Evolutionary conservation across 2,888 invertebrate genomes (phyloP), one percentile per base, ranked within the genome.

Genomic region (Habrosyne pyritoides): DNA sequence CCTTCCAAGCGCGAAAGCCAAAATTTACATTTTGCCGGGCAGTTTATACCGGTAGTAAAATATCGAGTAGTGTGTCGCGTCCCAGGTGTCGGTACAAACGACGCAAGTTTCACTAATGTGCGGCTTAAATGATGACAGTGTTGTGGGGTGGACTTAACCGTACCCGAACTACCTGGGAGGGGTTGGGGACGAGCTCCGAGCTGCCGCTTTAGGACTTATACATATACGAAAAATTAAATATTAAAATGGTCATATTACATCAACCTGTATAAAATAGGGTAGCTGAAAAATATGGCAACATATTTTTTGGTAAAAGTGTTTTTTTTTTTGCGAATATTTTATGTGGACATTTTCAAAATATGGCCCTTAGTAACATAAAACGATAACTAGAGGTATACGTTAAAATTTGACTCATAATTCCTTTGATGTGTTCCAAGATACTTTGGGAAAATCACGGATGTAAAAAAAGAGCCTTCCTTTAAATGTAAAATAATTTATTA

Each of bases 111-210:
- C 79, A 73, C 87, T 89, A 91, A 91, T 91, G 87, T 90, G 84
- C 81, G 88, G 89, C 89, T 88, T 91, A 90, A 90, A 90, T 85
- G 85, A 88, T 89, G 90, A 89, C 88, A 88, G 77, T 85, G 85
- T 84, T 83, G 86, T 71, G 80, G 81, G 67, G 56, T 58, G 58
- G 64, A 73, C 77, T 79, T 77, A 71, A 69, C 72, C 73, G 69
- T 73, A 71, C 76, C 76, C 61, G 59, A 64, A 60, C 66, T 55
- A 65, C n/a, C 30, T 18, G 50, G 50, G 26, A 50, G 50, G 28
- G 26, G 18, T 28, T 50, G 50, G 30, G 50, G 50, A 28, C 21
- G 49, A 33, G 33, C 33, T 21, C 28, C 46, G 42, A 26, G 42
- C 53, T 50, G 46, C 53, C 36, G 55, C 46, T 52, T 36, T 21